A percentile compares a stretch with the other conserved stretches of the same genome.
Evolutionary conservation across 2,888 invertebrate genomes (phyloP).

Genomic region (Himalopsyche japonica): DNA sequence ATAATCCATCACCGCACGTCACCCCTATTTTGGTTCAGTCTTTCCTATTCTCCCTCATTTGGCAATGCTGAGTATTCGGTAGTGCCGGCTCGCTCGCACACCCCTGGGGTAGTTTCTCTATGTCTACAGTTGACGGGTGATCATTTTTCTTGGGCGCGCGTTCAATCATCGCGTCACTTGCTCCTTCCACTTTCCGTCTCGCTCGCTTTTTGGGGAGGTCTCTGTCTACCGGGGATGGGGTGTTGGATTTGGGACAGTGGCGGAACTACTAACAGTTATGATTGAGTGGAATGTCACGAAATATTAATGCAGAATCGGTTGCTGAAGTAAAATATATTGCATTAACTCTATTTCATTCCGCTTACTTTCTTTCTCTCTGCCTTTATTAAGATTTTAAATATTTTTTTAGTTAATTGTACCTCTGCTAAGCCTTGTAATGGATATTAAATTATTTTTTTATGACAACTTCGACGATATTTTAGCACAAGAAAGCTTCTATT

Average conservation of each 20-base stretch:
- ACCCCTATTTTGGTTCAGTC: conserved; percentile 62
- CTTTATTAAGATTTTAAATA: too few relatives aligned
- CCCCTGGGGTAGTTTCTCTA: conserved; percentile 65
- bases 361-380: too few relatives aligned
- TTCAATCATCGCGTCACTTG: conserved; percentile 72
- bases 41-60: conserved; percentile 51
- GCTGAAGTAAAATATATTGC: too few relatives aligned
- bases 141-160: conserved; percentile 74
- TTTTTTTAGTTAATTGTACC: too few relatives aligned
- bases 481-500: too few relatives aligned
- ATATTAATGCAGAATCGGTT: background rate
- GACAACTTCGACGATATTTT: too few relatives aligned
- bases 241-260: background rate
- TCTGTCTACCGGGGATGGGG: background rate
- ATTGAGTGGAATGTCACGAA: background rate
- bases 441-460: too few relatives aligned
- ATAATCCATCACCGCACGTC: conserved; percentile 67
- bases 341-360: too few relatives aligned
- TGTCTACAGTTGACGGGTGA: conserved; percentile 66
- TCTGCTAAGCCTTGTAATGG: too few relatives aligned
- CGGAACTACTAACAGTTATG: background rate
- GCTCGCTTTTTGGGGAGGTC: background rate
- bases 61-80: conserved; percentile 40
- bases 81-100: conserved; percentile 47
- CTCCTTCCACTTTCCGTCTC: conserved; percentile 27